Base-by-base conservation (phyloP, 2,888 invertebrate genomes). In the Catocala fraxini region DNA sequence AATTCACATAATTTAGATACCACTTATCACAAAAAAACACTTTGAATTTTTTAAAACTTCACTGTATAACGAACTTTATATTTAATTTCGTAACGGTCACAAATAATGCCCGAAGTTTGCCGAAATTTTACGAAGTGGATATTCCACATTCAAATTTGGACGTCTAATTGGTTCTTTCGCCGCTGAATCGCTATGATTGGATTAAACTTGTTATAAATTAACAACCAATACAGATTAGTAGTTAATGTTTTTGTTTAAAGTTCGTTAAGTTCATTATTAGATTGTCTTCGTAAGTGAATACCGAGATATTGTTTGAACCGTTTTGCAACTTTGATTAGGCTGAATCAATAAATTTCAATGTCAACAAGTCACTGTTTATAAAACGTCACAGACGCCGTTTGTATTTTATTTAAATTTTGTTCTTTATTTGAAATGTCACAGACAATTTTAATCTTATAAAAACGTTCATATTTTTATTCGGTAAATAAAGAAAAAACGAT, bases 121-220 rank as follows among this genome's bases (percentile, higher is more conserved):
- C 61, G 66, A 70, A 69, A 56, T 71, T 70, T 54, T 0, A 13
- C 68, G 53, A 71, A 64, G 42, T 68, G 68, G 5, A 49, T 67
- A 25, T 25, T 69, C 56, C 63, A 61, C 64, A 69, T 78, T 71
- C 63, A 51, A 75, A 75, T 65, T 55, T 51, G 33, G 48, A 54
- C 34, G 46, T 51, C 53, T 75, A 73, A 78, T 77, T 75, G 71
- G 70, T 72, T 51, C 60, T 51, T 25, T 53, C 13, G 43, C 48
- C 49, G 58, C 46, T 48, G 58, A 70, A 65, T 61, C 56, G 59
- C 60, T 56, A 41, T 71, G 59, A 75, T 71, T 71, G 25, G 51
- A 60, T 71, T 65, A 48, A 43, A 45, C 54, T 65, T 33, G 51
- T 49, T 61, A 45, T 56, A 48, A 57, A 51, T 71, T 51, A 62